Evolutionary conservation across 2,797 vertebrate genomes (phyloP), one percentile per base, ranked within the genome.

Genomic region (Falco rusticolus): DNA sequence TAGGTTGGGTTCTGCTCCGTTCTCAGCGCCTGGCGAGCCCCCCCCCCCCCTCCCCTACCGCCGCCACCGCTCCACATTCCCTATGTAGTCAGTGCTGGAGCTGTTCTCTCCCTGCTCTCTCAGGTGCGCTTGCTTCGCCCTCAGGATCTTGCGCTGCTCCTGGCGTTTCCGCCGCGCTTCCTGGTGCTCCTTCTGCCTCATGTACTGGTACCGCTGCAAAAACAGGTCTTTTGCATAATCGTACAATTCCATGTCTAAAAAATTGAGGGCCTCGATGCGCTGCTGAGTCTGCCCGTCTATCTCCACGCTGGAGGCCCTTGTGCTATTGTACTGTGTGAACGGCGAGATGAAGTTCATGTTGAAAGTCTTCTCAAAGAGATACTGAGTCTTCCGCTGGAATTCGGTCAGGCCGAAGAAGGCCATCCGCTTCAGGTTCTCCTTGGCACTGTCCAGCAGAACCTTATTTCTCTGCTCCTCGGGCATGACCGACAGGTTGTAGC

Each of bases 361-460:
- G 97, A 99, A 99, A 68, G 99, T 99, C 80, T 99, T 99, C 96
- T 99, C 99, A 43, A 99, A 99, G 85, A 99, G 98, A 94, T 99
- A 99, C 97, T 99, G 99, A 85, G 99, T 99, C 97, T 99, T 99
- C 33, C 99, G 98, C 96, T 99, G 99, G 97, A 99, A 99, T 84
- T 99, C 99, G 0, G 99, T 99, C 72, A 99, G 98, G 82, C 99
- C 99, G 3, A 99, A 99, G 97, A 99, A 99, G 15, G 99, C 99
- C 99, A 99, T 99, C 33, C 98, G 98, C 22, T 99, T 98, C 77
- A 99, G 98, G 98, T 99, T 99, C 61, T 99, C 98, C 92, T 99
- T 99, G 83, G 99, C 99, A 14, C 99, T 99, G 97, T 99, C 99
- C 34, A 99, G 97, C 43, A 99, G 98, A 57, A 99, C 97, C 10